Conservation (phyloP, 2,888 invertebrate species). For the Iselma pallidipennis region DNA sequence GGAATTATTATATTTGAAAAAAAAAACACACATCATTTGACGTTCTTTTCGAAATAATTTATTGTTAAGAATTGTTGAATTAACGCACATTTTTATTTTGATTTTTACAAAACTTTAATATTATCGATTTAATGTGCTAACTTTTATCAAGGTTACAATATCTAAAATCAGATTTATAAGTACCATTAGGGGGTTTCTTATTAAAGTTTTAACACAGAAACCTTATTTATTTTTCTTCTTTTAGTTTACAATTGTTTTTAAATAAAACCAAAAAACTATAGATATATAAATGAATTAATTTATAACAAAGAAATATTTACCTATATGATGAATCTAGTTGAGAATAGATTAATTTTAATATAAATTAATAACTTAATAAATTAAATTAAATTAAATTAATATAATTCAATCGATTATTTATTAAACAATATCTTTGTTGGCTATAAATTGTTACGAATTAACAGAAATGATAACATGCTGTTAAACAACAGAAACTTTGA, state of each 20-base stretch:
- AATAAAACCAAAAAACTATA: neutral
- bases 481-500: neutral
- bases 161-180: slow-evolving; percentile 20
- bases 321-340: neutral
- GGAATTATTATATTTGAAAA: too few relatives aligned
- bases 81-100: too few relatives aligned
- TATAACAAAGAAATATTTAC: neutral
- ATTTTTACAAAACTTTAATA: neutral
- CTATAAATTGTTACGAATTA: neutral
- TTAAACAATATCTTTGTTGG: neutral
- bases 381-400: neutral
- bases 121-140: slow-evolving; percentile 5
- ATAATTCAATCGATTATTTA: neutral
- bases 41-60: too few relatives aligned
- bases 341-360: neutral
- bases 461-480: neutral
- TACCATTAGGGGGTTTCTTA: slow-evolving; percentile 21
- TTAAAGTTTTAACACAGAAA: slow-evolving; percentile 8
- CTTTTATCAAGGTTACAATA: slow-evolving; percentile 5
- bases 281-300: neutral
- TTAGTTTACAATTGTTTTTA: neutral
- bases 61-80: too few relatives aligned
- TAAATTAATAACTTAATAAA: neutral
- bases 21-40: too few relatives aligned
- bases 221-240: neutral